Percentiles rank a stretch among this genome's conserved stretches.
These are phyloP conservation scores for Meta bourneti DNA, from an alignment of 2,888 invertebrate species.

Conservation along the genomic window DNA sequence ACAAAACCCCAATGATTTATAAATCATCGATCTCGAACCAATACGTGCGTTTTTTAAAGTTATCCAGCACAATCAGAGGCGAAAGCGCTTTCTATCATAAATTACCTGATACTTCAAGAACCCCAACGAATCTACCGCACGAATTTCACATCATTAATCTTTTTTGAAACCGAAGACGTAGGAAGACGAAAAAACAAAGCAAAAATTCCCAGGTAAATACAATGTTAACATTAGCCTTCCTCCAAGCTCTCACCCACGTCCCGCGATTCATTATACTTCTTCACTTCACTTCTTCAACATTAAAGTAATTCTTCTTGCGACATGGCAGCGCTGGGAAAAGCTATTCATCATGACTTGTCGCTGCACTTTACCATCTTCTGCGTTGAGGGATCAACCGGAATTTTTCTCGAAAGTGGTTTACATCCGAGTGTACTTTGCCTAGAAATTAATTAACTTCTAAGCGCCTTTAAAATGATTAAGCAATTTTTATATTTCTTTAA, in stretches of 20 bases:
- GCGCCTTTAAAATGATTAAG: slow-evolving; percentile 48
- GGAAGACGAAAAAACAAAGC: neutral
- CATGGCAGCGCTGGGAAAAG: neutral
- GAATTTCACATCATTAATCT: slow-evolving; percentile 19
- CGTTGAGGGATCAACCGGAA: neutral
- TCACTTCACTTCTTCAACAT: slow-evolving; percentile 16
- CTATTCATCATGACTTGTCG: slow-evolving; percentile 42
- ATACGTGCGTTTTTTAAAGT: neutral
- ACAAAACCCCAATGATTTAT: no score
- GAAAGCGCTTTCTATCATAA: neutral
- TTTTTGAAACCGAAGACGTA: neutral
- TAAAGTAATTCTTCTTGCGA: slow-evolving; percentile 31
- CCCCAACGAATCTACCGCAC: neutral
- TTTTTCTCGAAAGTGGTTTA: slow-evolving; percentile 29
- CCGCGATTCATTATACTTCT: slow-evolving; percentile 48
- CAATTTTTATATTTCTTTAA: neutral
- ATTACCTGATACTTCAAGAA: neutral
- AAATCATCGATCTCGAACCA: no score
- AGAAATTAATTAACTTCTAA: slow-evolving; percentile 57
- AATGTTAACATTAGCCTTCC: slow-evolving; percentile 17
- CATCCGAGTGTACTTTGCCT: neutral
- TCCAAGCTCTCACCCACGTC: neutral
- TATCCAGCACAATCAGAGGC: neutral
- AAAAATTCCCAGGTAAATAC: slow-evolving; percentile 27
- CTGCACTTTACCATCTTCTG: neutral